Evolutionary conservation across 2,888 invertebrate genomes (phyloP).

Genomic region (Acanthopleura granulata): DNA sequence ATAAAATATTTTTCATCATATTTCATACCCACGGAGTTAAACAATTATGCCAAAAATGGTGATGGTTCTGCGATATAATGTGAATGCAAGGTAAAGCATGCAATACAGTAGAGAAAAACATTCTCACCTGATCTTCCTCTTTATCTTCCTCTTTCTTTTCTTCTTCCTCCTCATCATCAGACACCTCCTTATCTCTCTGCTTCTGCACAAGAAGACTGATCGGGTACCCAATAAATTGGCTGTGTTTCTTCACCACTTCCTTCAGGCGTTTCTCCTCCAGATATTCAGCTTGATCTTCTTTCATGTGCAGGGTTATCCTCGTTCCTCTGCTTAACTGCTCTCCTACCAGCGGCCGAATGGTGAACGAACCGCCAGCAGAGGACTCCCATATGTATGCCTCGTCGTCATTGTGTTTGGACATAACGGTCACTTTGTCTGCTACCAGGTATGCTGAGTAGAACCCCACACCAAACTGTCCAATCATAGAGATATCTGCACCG

Average conservation of each 20-base stretch:
- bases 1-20: too few species aligned
- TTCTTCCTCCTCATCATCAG: conserved; percentile 77
- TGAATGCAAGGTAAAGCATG: too few species aligned
- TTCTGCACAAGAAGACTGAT: conserved; percentile 92
- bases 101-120: background rate
- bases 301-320: conserved; percentile 92
- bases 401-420: conserved; percentile 97
- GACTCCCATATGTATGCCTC: conserved; percentile 99
- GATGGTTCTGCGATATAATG: too few species aligned
- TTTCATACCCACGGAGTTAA: too few species aligned
- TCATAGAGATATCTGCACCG: conserved; percentile 99
- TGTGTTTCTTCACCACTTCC: conserved; percentile 98
- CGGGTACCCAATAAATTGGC: conserved; percentile 99
- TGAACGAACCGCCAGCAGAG: conserved; percentile 80
- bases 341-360: conserved; percentile 16
- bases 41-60: too few species aligned
- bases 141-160: conserved; percentile 68
- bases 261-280: conserved; percentile 95
- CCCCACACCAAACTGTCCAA: conserved; percentile 99
- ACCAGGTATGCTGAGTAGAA: conserved; percentile 99
- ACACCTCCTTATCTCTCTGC: conserved; percentile 96
- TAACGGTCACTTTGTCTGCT: conserved; percentile 87
- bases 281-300: conserved; percentile 96
- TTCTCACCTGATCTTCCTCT: conserved; percentile 65
- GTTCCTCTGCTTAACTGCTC: conserved; percentile 80